Conservation (phyloP, 2,797 vertebrate species). For the Semotilus atromaculatus region DNA sequence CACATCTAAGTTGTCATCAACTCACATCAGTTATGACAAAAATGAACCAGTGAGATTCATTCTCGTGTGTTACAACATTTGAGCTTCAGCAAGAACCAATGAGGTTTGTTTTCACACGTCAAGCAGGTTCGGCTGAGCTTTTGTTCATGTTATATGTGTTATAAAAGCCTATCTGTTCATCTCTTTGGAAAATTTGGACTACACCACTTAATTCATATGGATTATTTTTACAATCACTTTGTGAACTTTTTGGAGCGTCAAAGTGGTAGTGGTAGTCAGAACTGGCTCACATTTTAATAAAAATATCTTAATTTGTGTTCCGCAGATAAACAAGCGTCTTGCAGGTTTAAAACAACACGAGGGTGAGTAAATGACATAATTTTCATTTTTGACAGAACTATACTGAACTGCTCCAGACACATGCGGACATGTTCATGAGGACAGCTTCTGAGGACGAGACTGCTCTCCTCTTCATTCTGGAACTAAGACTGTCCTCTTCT, state of each 20-base stretch:
- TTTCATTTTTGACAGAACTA: neutral
- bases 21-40: too few species aligned
- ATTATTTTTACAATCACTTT: too few species aligned
- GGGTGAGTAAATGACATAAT: neutral
- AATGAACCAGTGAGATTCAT: too few species aligned
- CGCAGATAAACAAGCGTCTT: neutral
- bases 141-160: too few species aligned
- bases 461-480: constrained; percentile 25
- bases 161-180: too few species aligned
- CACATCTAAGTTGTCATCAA: too few species aligned
- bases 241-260: neutral
- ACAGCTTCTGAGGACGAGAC: constrained; percentile 25
- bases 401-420: constrained; percentile 29
- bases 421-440: constrained; percentile 38
- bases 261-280: neutral
- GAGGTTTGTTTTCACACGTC: too few species aligned
- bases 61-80: too few species aligned
- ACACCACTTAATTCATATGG: too few species aligned
- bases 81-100: too few species aligned
- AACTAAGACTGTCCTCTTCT: constrained; percentile 41
- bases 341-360: neutral
- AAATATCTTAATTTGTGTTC: neutral
- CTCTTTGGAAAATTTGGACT: too few species aligned
- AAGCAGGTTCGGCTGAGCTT: too few species aligned
- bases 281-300: neutral